Evolutionary conservation across 2,797 vertebrate genomes (phyloP), one percentile per base, ranked within the genome.

Genomic region (Esox lucius): DNA sequence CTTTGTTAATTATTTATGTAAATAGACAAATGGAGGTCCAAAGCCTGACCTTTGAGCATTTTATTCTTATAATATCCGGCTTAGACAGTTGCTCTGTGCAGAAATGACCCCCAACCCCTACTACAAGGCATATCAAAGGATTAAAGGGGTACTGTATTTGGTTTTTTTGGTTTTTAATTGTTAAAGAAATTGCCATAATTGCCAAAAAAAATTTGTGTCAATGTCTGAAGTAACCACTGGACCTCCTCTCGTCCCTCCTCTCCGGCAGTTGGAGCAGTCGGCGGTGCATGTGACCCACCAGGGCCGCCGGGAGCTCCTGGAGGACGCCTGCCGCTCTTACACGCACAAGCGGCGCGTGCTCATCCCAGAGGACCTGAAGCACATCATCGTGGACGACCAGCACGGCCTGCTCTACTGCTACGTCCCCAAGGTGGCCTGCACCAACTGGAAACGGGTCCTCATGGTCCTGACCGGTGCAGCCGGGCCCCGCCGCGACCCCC

Each of bases 401-500:
- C 96, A 96, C 0, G 91, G 94, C 75, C 81, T 98, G 75, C 95
- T 98, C 5, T 98, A 98, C 88, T 98, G 97, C 89, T 98, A 97
- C 0, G 96, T 98, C 69, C 97, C 97, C 79, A 97, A 98, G 83
- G 97, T 96, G 86, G 97, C 96, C 73, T 97, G 96, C 90, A 98
- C 96, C 83, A 98, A 97, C 92, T 98, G 97, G 97, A 98, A 98
- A 87, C 90, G 97, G 1, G 95, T 97, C 48, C 92, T 98, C 86
- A 96, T 97, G 94, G 95, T 96, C 19, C 91, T 97, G 81, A 96
- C 95, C 0, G 94, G 95, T 0, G 92, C 88, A 0, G 69, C 87
- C 0, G 93, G 94, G 28, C 90, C 91, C 53, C 91, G 83, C 66
- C 87, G 46, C 4, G 94, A 97, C 79, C 96, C 97, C 0, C 83